These are phyloP conservation scores for Megalopta genalis DNA, from an alignment of 1,140 invertebrate species.

Conservation along the genomic window DNA sequence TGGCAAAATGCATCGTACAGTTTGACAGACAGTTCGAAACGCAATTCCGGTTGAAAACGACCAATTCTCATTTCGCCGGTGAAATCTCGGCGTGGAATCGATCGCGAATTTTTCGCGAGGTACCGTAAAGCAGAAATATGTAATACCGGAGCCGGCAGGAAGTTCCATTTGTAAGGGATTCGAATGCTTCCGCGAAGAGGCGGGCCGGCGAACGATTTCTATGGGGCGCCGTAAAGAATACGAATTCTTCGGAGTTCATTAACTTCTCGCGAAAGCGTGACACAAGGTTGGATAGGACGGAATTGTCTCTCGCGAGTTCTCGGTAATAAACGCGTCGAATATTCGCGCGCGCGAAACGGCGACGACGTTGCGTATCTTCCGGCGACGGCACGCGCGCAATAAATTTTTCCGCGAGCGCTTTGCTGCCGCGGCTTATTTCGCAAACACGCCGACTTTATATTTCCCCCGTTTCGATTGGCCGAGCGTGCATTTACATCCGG, in stretches of 20 bases:
- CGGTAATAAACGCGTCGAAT: not conserved
- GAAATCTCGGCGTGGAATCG: not conserved
- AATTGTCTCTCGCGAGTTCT: not conserved
- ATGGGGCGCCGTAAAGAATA: not conserved
- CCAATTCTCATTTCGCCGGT: not conserved
- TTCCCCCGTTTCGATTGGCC: slow-evolving; percentile 14
- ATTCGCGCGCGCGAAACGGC: not conserved
- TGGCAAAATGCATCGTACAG: no score
- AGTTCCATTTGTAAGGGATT: slow-evolving; percentile 1
- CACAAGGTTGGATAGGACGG: not conserved
- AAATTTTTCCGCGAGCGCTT: not conserved
- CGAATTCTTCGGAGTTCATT: slow-evolving; percentile 27
- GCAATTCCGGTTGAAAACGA: not conserved
- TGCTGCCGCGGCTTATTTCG: not conserved
- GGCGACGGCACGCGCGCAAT: not conserved
- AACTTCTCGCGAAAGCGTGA: not conserved
- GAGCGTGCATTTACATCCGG: not conserved
- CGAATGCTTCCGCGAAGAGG: not conserved
- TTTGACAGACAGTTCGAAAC: no score
- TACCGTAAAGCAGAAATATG: not conserved
- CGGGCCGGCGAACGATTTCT: not conserved
- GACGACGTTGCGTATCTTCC: not conserved
- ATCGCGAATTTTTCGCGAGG: no score
- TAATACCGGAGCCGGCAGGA: not conserved
- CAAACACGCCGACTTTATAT: slow-evolving; percentile 8